Conservation (phyloP, 2,797 vertebrate species). For the Pangasius macronema region DNA sequence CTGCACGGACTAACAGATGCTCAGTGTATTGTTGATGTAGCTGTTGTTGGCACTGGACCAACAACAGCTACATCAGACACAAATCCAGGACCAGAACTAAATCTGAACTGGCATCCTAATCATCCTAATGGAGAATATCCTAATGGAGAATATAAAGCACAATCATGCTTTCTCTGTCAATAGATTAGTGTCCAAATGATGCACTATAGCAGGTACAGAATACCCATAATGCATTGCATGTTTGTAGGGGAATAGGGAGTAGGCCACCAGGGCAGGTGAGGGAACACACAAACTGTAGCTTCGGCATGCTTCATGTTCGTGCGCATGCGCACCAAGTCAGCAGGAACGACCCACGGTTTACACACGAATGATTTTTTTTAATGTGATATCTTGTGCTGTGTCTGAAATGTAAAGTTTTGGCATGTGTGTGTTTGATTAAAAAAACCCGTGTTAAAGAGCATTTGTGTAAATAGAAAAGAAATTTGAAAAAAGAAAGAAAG, state of each 20-base stretch:
- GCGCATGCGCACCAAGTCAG: slow-evolving; percentile 23
- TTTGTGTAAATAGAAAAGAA: neutral
- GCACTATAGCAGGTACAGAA: slow-evolving; percentile 1
- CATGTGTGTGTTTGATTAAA: neutral
- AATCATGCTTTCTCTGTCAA: neutral
- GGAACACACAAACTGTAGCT: slow-evolving; percentile 7
- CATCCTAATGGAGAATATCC: too few relatives aligned
- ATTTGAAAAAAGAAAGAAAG: neutral
- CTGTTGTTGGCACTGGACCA: neutral
- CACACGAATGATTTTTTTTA: neutral
- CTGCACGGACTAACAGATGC: neutral
- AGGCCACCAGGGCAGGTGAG: slow-evolving; percentile 25
- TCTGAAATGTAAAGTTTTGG: neutral
- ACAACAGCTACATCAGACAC: neutral
- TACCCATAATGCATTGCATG: neutral
- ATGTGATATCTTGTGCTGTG: neutral
- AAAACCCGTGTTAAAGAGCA: neutral
- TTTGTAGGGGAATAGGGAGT: neutral
- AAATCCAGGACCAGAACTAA: neutral
- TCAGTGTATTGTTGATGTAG: neutral
- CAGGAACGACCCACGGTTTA: slow-evolving; percentile 19
- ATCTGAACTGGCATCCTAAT: neutral
- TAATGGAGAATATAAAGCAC: neutral
- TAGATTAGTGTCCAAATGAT: neutral
- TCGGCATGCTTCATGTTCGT: neutral